Base-by-base conservation (phyloP, 2,113 vertebrate species). In the Harpagus bidentatus region DNA sequence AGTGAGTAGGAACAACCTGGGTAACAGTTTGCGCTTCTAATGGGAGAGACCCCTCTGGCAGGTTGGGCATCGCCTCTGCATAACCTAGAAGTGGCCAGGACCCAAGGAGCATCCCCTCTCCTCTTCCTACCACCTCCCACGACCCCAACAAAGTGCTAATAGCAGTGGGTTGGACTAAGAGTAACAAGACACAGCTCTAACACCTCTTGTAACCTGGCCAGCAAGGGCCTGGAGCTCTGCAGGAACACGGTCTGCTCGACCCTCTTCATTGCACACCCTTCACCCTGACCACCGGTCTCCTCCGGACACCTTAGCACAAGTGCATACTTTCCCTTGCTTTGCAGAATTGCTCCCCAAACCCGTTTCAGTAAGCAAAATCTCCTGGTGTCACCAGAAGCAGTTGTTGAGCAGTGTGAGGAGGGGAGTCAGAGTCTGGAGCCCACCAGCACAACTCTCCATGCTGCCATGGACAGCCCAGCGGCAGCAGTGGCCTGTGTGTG, bases 91-190 rank as follows among this genome's bases (percentile, higher is more conserved):
- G 31, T 47, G 43, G 12, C 25, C 13, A 1, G 34, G 61, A 50
- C 13, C 5, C 0, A 0, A 84, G 53, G 13, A 48, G 4, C 38
- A 56, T 16, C 34, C 22, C 7, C 3, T 62, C 13, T 87, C 9
- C 77, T 87, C 88, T 82, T 52, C 10, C 32, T 83, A 29, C 13
- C 31, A 69, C 29, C 7, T 91, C n/a, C 32, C 2, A 1, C 2
- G 0, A 58, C 31, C 56, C 32, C 34, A 82, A 1, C 21, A 32
- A 81, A 66, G 13, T 52, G 19, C 40, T 53, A 6, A 34, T 22
- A 62, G 73, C 16, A 7, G 22, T 40, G 20, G 7, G 16, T 23
- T 36, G 42, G 42, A 31, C n/a, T 59, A 45, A 77, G 62, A 62
- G 16, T 63, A 58, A 55, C 0, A 9, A 70, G 43, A 10, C 31